Evolutionary conservation across 2,113 vertebrate genomes (phyloP).

Genomic region (Mugil cephalus): DNA sequence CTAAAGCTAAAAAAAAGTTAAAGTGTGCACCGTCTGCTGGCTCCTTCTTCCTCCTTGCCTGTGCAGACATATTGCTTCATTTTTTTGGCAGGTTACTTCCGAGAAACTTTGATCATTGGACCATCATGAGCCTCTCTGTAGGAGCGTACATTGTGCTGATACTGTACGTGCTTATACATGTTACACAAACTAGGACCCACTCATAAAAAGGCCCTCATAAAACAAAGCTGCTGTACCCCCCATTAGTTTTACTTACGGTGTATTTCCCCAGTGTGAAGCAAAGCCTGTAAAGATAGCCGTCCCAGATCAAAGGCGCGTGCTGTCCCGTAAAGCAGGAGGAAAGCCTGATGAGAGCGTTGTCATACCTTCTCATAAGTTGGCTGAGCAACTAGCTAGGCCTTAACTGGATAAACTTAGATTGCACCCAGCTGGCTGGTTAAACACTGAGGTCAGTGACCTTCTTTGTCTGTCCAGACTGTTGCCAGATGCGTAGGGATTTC

Average conservation of each 20-base stretch:
- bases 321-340: conserved; percentile 66
- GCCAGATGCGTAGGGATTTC: conserved; percentile 3
- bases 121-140: too few species aligned
- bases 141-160: too few species aligned
- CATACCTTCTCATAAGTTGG: conserved; percentile 64
- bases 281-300: conserved; percentile 51
- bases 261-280: conserved; percentile 8
- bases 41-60: too few species aligned
- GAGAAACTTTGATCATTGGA: too few species aligned
- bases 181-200: too few species aligned
- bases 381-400: conserved; percentile 36
- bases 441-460: conserved; percentile 34
- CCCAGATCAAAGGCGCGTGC: conserved; percentile 61
- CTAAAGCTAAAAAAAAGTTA: too few species aligned
- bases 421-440: conserved; percentile 30
- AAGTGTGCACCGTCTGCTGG: too few species aligned
- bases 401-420: conserved; percentile 34
- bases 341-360: conserved; percentile 56
- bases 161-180: too few species aligned
- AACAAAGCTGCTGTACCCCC: neutral
- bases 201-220: too few species aligned
- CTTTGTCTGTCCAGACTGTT: conserved; percentile 40
- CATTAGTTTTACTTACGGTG: neutral
- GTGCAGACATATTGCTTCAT: too few species aligned
- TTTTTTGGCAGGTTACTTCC: too few species aligned